Conservation (phyloP, 2,888 invertebrate species). For the Sarcophaga variegata region DNA sequence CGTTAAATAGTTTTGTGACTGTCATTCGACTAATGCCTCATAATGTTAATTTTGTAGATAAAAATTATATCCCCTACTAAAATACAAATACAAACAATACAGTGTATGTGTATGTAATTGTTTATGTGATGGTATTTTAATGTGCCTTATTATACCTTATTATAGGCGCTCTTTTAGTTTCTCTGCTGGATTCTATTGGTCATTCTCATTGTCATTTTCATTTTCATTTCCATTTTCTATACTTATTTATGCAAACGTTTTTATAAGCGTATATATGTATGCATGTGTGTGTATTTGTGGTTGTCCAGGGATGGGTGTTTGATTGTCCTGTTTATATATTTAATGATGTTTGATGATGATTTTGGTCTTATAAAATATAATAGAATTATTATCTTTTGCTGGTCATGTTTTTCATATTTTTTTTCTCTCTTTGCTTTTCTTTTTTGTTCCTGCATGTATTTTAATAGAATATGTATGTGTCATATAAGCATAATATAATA, state of each 20-base stretch:
- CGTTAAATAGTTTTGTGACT: conserved; percentile 13
- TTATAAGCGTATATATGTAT: background rate
- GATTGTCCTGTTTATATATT: conserved; percentile 23
- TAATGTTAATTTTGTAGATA: conserved; percentile 53
- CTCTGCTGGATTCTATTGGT: background rate
- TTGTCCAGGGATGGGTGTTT: background rate
- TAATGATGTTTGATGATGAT: conserved; percentile 62
- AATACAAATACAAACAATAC: background rate
- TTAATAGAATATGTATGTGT: conserved; percentile 15
- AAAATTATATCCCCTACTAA: conserved; percentile 8
- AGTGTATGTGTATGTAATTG: background rate
- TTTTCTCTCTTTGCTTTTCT: background rate
- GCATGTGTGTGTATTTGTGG: background rate
- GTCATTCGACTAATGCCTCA: conserved; percentile 45
- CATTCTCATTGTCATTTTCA: conserved; percentile 48
- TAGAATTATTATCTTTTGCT: conserved; percentile 67
- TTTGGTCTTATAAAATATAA: conserved; percentile 64
- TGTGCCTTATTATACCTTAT: background rate
- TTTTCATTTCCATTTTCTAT: conserved; percentile 35
- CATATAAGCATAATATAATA: conserved; percentile 51
- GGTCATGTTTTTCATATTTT: conserved; percentile 55
- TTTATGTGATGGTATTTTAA: background rate
- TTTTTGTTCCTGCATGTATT: background rate
- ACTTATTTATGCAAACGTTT: conserved; percentile 23
- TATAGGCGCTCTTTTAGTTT: background rate